Evolutionary conservation across 1,140 invertebrate species (phyloP), one percentile per base, ranked within the genome.

Genomic region (Halictus rubicundus): DNA sequence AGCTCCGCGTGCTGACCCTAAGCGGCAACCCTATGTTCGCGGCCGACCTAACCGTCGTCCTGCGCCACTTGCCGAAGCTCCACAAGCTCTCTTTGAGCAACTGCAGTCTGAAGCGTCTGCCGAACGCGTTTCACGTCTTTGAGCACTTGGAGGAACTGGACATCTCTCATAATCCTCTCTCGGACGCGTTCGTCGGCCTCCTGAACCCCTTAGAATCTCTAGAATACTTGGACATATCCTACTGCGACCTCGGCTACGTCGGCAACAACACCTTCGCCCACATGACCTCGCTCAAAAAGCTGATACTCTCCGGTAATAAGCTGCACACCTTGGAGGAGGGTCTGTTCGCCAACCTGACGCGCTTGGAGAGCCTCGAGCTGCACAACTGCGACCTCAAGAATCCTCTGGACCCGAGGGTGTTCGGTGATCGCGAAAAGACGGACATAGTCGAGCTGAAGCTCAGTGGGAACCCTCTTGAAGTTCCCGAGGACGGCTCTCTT

Each of bases 141-240:
- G 94, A 95, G 82, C 93, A 95, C 84, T 91, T 96, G 4, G 93
- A 95, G 85, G 95, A 96, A 86, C 92, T 96, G 32, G 95, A 96
- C 84, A 95, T 96, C 80, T 96, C 95, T 0, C 94, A 95, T 78
- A 96, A 96, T 92, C 95, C 95, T 3, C 87, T 96, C 0, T 94
- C 94, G 37, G 95, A 96, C 86, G 95, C 95, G 0, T 96, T 96
- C 86, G 95, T 95, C 19, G 94, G 93, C 85, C 88, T 96, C 21
- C 89, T 96, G n/a, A 94, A 95, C 1, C 95, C 95, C 0, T 88
- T 96, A 2, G 94, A 94, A 57, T 95, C 95, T 27, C 90, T 96
- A 16, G 94, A 96, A 90, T 95, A 95, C 87, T 90, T 96, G 14
- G 95, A 96, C 86, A 96, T 96, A 95, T 95, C 95, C 10, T 96